Base-by-base conservation (phyloP, 2,888 invertebrate genomes). In the Torymus texanus region DNA sequence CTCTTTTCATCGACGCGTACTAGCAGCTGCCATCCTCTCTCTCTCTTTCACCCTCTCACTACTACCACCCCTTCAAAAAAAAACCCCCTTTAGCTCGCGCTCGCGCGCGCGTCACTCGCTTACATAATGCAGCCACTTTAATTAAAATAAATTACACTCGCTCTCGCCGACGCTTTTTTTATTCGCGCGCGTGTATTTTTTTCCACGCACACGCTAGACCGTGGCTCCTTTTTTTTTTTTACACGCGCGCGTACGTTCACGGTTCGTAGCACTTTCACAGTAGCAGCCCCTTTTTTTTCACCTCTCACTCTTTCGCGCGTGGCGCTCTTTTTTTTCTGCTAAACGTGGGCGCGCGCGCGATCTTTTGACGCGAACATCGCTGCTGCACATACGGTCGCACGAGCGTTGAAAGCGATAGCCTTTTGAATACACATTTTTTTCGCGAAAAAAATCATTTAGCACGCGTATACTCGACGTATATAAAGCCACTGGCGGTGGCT, bases 131-230 rank as follows among this genome's bases (percentile, higher is more conserved):
- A 87, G 86, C 87, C 87, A 88, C 88, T 89, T 87, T 89, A 89
- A 89, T 90, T 90, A 90, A 90, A 90, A 89, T 90, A 88, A 90
- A 89, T 90, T 89, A 89, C 87, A 85, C 85, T 83, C 84, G 83
- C 82, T 82, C 78, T 83, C 83, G 84, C 80, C 81, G 75, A 75
- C 78, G 78, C 74, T 82, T 82, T 79, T 82, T 84, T 83, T n/a
- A n/a, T n/a, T 29, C 29, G 5, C 76, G 75, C 63, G 66, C 78
- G 24, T 78, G 13, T 71, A 81, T 82, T 67, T 68, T 68, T 74
- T 72, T 65, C 18, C 12, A 75, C 75, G 59, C 81, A 24, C 56
- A 18, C 51, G 53, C 59, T 21, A 21, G 1, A 21, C 21, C 53
- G 14, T n/a, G 10, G n/a, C 53, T 55, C 62, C 21, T 53, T 65